Base-by-base conservation (phyloP, 2,888 invertebrate genomes). In the Crematogaster levior region DNA sequence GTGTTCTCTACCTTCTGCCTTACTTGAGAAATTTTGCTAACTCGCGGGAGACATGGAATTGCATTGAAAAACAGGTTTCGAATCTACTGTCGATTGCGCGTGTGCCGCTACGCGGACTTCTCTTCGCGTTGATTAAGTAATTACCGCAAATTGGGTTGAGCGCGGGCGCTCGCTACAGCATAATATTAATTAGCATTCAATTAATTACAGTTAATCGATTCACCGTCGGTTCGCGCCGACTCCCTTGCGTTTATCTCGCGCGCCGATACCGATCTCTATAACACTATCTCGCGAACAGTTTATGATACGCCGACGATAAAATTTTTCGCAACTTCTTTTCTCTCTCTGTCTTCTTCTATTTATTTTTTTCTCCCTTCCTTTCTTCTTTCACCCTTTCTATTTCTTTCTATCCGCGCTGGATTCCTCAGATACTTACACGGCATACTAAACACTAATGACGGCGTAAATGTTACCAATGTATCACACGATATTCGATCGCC, bases 91-190 rank as follows among this genome's bases (percentile, higher is more conserved):
- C 80, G 82, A 84, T 86, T 83, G 83, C 74, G 70, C 79, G 58
- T 77, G 68, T 77, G 81, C 84, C 60, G 63, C 43, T 30, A 30
- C 66, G 72, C 60, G 72, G 74, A 75, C 51, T 79, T 77, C 65
- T 66, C 43, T 48, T 61, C 53, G 61, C 66, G 46, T 58, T 85
- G 87, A 89, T 89, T 89, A 89, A 89, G 89, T 87, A 88, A 89
- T 88, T 87, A 87, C 83, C 85, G 70, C 85, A 87, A 89, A 89
- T 89, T 89, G 81, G 84, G 79, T 82, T 65, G 53, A 72, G 82
- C 77, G 74, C 30, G 40, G 15, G 43, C 46, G 61, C 61, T 30
- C 60, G 82, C 81, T 48, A 40, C 63, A 40, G 43, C 61, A 65
- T 68, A 70, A 75, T 75, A 84, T 82, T 82, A 84, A 83, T 88